Evolutionary conservation across 2,888 invertebrate genomes (phyloP).

Genomic region (Tigriopus californicus): DNA sequence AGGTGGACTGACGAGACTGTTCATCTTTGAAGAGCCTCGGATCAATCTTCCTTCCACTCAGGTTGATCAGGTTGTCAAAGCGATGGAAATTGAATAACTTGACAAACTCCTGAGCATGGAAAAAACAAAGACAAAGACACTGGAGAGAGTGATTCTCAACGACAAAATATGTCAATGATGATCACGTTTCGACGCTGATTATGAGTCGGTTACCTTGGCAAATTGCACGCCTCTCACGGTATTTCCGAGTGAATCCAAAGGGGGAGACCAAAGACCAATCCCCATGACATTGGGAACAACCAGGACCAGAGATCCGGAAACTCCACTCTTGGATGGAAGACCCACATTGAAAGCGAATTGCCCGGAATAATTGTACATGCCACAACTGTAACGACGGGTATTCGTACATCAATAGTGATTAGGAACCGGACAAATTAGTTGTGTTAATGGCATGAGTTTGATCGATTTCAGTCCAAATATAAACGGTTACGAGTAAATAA

Average conservation of each 20-base stretch:
- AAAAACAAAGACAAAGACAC: neutral
- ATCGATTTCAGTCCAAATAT: no score
- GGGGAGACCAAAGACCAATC: slow-evolving; percentile 82
- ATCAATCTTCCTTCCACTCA: slow-evolving; percentile 76
- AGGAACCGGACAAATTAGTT: no score
- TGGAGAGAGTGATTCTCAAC: no score
- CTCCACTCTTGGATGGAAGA: slow-evolving; percentile 36
- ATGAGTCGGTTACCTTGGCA: slow-evolving; percentile 68
- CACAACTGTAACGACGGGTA: slow-evolving; percentile 43
- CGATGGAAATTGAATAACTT: slow-evolving; percentile 84
- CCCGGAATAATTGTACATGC: slow-evolving; percentile 81
- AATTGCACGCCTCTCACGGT: slow-evolving; percentile 80
- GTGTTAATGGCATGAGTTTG: no score
- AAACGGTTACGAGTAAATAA: no score
- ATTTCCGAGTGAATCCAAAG: slow-evolving; percentile 71
- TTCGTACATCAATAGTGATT: no score
- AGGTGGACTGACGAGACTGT: neutral
- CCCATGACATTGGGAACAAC: slow-evolving; percentile 95
- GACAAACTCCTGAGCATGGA: slow-evolving; percentile 49
- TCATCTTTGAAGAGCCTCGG: slow-evolving; percentile 39
- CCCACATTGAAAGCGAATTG: slow-evolving; percentile 76
- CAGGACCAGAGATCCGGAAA: slow-evolving; percentile 74
- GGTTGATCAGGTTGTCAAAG: slow-evolving; percentile 72
- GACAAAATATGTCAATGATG: neutral
- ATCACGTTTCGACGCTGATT: neutral